Evolutionary conservation across 2,113 vertebrate species (phyloP).

Genomic region (Cryptoleucopteryx plumbea): DNA sequence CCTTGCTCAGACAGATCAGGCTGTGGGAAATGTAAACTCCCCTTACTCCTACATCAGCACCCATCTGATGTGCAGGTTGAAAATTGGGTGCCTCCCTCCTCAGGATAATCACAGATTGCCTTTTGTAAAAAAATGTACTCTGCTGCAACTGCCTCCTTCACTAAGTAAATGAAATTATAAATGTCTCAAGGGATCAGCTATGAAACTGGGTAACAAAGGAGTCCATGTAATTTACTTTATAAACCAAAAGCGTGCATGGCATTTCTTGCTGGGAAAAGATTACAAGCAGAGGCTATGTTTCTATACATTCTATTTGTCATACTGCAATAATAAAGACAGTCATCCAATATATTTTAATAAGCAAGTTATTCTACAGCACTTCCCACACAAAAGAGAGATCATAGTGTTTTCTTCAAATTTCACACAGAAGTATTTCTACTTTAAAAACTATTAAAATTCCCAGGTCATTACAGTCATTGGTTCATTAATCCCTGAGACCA

Average conservation of each 20-base stretch:
- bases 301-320: too few relatives aligned
- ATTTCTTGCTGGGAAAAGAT: too few relatives aligned
- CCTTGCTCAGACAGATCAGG: background rate
- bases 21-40: background rate
- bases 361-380: too few relatives aligned
- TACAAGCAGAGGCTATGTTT: too few relatives aligned
- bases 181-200: background rate
- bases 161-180: background rate
- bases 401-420: too few relatives aligned
- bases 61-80: background rate
- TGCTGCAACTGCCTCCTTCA: background rate
- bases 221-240: background rate
- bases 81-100: background rate
- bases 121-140: background rate
- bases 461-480: too few relatives aligned
- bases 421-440: too few relatives aligned
- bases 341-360: too few relatives aligned
- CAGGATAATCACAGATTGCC: background rate
- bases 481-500: too few relatives aligned
- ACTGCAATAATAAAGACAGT: too few relatives aligned
- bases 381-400: too few relatives aligned
- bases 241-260: rapidly evolving
- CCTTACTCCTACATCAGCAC: background rate
- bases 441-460: too few relatives aligned
- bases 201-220: background rate